Evolutionary conservation across 1,140 invertebrate species (phyloP), one percentile per base, ranked within the genome.

Genomic region (Leptinotarsa defecta): DNA sequence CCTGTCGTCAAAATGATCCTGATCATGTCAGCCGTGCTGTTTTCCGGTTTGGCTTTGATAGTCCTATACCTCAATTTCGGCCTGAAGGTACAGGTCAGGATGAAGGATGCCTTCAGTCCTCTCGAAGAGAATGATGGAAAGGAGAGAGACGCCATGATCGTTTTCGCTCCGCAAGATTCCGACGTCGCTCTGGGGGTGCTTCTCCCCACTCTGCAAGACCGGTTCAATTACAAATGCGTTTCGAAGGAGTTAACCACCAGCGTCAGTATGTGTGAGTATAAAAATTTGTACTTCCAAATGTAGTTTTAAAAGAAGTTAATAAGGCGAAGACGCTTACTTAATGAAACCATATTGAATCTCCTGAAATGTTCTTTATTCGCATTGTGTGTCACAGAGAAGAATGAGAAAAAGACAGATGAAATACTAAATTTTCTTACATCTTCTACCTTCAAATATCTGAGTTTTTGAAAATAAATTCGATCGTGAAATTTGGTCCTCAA

Each of bases 101-200:
- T 84, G 19, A 86, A 86, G 71, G 84, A 86, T 73, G 68, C 71
- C 8, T 85, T 84, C 69, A 81, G 80, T 15, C 67, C 48, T 22
- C 4, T 83, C 15, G 84, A 85, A 77, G 79, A 81, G 22, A 75
- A 81, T 13, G 83, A 85, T 76, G 84, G 82, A 2, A 86, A 86
- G 77, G 74, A 76, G 4, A 79, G 79, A 34, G 85, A 86, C 48
- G 83, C 83, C 11, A 67, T 86, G 24, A 76, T 86, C 15, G 78
- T 82, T 64, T 85, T 82, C 77, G 78, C 83, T 2, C 69, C 75
- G 15, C 81, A 83, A 43, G 85, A 86, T 76, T 69, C 81, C 4
- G 81, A 83, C 57, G 69, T 84, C n/a, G 81, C 80, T 20, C 34
- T 83, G 17, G 83, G 83, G 6, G 78, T 82, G 2, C 72, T 86